Percentiles rank a stretch among this genome's conserved stretches.
These are phyloP conservation scores for Pelmatolapia mariae DNA, from an alignment of 2,113 vertebrate genomes.

Conservation along the genomic window DNA sequence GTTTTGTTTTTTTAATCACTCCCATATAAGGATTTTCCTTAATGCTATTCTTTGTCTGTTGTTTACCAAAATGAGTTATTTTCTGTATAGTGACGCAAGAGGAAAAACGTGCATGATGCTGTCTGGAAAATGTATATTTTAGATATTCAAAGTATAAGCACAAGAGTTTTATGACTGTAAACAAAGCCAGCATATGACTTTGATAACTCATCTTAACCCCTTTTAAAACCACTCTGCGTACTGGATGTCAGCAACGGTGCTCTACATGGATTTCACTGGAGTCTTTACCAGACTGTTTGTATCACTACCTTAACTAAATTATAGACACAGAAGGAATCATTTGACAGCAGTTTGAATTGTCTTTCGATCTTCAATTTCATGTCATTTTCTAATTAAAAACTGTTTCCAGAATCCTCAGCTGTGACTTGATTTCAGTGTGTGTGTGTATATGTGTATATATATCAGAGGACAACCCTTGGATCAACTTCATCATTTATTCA, in stretches of 20 bases:
- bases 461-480: neutral
- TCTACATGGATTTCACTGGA: neutral
- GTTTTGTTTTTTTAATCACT: neutral
- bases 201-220: neutral
- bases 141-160: slow-evolving; percentile 24
- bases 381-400: slow-evolving; percentile 58
- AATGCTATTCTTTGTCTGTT: neutral
- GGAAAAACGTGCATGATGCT: neutral
- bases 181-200: neutral
- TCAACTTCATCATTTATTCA: slow-evolving; percentile 66
- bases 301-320: neutral
- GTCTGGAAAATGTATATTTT: slow-evolving; percentile 18
- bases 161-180: neutral
- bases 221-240: neutral
- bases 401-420: slow-evolving; percentile 14
- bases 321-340: neutral
- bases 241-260: slow-evolving; percentile 4
- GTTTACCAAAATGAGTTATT: slow-evolving; percentile 4
- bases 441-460: neutral
- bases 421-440: neutral
- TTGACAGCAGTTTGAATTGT: neutral
- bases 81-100: neutral
- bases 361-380: slow-evolving; percentile 15
- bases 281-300: slow-evolving; percentile 5
- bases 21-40: neutral